These are phyloP conservation scores for Dynastes tityus DNA, from an alignment of 2,888 invertebrate genomes.

Conservation along the genomic window DNA sequence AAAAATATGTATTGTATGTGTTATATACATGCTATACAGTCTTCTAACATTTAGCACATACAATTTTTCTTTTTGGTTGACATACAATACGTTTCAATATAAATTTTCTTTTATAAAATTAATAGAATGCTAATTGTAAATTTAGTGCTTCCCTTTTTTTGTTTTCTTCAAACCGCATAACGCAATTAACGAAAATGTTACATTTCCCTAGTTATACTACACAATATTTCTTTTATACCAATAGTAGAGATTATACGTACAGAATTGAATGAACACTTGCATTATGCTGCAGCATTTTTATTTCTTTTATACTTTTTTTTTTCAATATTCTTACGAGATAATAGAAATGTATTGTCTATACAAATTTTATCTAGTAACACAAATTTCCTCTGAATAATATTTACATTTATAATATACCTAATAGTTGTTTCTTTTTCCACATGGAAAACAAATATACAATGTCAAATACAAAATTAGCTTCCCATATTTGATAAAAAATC, in stretches of 20 bases:
- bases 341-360: constrained; percentile 13
- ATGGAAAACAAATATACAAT: constrained; percentile 13
- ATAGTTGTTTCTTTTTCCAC: constrained; percentile 7
- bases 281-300: constrained; percentile 28
- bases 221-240: not conserved
- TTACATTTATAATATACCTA: constrained; percentile 39
- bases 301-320: not conserved
- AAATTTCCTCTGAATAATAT: constrained; percentile 34
- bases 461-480: constrained; percentile 3
- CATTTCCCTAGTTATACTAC: constrained; percentile 10
- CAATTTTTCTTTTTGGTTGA: constrained; percentile 1
- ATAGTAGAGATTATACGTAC: constrained; percentile 21
- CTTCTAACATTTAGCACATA: not conserved
- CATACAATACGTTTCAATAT: constrained; percentile 13
- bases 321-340: constrained; percentile 39
- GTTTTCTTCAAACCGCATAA: constrained; percentile 15
- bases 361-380: constrained; percentile 46
- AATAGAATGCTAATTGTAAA: constrained; percentile 31
- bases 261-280: constrained; percentile 35
- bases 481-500: not conserved
- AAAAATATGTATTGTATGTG: too few relatives aligned
- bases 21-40: too few relatives aligned
- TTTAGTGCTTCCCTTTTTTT: constrained; percentile 2
- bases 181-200: constrained; percentile 11
- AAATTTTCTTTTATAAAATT: constrained; percentile 14